Evolutionary conservation across 2,113 vertebrate species (phyloP), one percentile per base, ranked within the genome.

Genomic region (Pygoscelis antarcticus): DNA sequence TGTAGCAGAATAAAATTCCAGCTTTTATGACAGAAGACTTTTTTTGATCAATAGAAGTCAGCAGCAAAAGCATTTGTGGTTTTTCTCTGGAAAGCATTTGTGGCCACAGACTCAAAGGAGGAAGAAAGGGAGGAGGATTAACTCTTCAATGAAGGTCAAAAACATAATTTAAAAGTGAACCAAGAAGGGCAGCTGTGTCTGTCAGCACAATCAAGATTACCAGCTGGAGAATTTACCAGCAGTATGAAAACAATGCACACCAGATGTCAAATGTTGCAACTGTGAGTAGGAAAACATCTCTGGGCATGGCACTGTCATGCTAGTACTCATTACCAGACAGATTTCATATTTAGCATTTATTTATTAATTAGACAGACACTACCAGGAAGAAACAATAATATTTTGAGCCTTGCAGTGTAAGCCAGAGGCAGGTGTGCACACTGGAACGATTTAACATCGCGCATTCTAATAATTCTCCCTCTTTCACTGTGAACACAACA

Each of bases 61-160:
- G 91, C 87, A 96, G 94, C 93, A 95, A 96, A 95, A 95, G 93
- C 94, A 90, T 94, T 97, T 97, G 95, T 81, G 91, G 96, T 96
- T 96, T 96, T 90, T 95, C 96, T 98, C 96, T 97, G 96, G 95
- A 97, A 98, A 98, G 92, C 94, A 98, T 98, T 98, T 98, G 96
- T 87, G 96, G 94, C 93, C 93, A 97, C 66, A 88, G 89, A 93
- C 94, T 97, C 97, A 98, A 98, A 98, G 95, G 42, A 96, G 95
- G 89, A 97, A 98, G 92, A 97, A 98, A 96, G 82, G 83, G 89
- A 97, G 86, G 95, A 54, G 93, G 96, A 98, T 98, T 98, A 98
- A 98, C 97, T 98, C 94, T 97, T 96, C 91, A 97, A 90, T 91
- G 96, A 98, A 98, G 97, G 98, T 98, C 98, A 98, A 97, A 98